Evolutionary conservation across 2,797 vertebrate species (phyloP).

Genomic region (Periparus ater): DNA sequence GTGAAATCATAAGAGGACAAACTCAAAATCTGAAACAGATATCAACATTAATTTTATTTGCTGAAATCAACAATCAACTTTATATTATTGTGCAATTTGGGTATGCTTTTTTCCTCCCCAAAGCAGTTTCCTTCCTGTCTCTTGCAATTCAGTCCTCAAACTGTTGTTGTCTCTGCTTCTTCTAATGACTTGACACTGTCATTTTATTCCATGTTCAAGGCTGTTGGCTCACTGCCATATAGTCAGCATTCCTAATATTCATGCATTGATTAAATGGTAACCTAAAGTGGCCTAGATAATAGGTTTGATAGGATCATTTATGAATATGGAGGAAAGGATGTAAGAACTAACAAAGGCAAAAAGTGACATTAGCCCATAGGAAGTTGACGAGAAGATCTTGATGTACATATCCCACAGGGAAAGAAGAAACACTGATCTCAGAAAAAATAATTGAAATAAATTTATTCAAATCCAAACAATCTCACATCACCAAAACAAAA

Average conservation of each 20-base stretch:
- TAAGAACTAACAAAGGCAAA: background rate
- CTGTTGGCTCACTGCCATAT: background rate
- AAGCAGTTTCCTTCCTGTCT: conserved; percentile 47
- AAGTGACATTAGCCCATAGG: background rate
- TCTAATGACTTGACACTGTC: background rate
- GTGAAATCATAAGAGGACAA: conserved; percentile 12
- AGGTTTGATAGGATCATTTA: background rate
- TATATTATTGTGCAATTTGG: background rate
- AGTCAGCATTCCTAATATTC: background rate
- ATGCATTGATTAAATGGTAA: background rate
- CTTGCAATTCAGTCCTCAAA: conserved; percentile 42
- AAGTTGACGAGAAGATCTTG: background rate
- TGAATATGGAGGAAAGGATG: background rate
- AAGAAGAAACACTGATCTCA: background rate
- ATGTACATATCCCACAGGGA: background rate
- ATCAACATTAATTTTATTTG: conserved; percentile 37
- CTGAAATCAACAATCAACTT: conserved; percentile 55
- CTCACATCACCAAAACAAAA: background rate
- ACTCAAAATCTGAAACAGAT: conserved; percentile 36
- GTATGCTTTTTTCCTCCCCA: background rate
- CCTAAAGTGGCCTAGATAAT: background rate
- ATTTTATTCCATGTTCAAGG: conserved; percentile 32
- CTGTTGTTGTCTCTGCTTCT: conserved; percentile 17
- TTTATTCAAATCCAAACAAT: background rate
- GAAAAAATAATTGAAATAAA: background rate